Conservation (phyloP, 2,888 invertebrate species). For the Drosophila percnosoma region DNA sequence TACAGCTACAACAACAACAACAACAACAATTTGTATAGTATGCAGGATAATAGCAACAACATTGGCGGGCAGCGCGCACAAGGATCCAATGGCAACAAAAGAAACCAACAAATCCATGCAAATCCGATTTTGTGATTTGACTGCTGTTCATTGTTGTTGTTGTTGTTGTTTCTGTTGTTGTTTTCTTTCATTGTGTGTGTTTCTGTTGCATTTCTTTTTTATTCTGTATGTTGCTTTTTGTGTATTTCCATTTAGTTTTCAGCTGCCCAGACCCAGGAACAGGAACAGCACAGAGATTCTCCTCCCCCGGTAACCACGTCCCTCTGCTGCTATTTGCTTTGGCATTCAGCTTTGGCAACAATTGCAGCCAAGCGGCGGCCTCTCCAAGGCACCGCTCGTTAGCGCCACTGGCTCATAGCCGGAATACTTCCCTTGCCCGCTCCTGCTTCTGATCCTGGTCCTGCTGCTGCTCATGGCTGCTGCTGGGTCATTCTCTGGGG, state of each 20-base stretch:
- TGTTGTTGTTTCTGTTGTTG: slow-evolving; percentile 19
- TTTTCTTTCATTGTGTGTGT: slow-evolving; percentile 34
- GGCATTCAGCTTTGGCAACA: slow-evolving; percentile 81
- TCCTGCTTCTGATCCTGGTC: slow-evolving; percentile 2
- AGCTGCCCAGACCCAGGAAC: slow-evolving; percentile 53
- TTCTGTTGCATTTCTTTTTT: slow-evolving; percentile 24
- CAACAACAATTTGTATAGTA: slow-evolving; percentile 47
- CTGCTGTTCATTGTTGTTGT: slow-evolving; percentile 45
- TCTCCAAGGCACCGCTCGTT: slow-evolving; percentile 79
- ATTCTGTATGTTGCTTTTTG: slow-evolving; percentile 43
- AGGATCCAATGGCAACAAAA: slow-evolving; percentile 74
- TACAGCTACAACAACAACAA: slow-evolving; percentile 37
- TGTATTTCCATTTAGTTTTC: slow-evolving; percentile 76
- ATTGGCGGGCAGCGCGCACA: slow-evolving; percentile 59
- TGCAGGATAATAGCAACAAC: slow-evolving; percentile 59
- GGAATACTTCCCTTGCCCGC: slow-evolving; percentile 12
- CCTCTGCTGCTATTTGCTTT: slow-evolving; percentile 78
- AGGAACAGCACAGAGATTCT: slow-evolving; percentile 5
- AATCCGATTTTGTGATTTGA: slow-evolving; percentile 84
- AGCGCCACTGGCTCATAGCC: slow-evolving; percentile 62
- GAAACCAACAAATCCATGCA: slow-evolving; percentile 83
- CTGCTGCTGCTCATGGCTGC: slow-evolving; percentile 10
- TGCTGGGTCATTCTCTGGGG: slow-evolving; percentile 72
- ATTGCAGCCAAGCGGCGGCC: slow-evolving; percentile 69
- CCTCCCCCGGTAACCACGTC: slow-evolving; percentile 9